phyloP scores from a whole-genome alignment of 2,888 invertebrate genomes.

The Osmoderma eremita region DNA sequence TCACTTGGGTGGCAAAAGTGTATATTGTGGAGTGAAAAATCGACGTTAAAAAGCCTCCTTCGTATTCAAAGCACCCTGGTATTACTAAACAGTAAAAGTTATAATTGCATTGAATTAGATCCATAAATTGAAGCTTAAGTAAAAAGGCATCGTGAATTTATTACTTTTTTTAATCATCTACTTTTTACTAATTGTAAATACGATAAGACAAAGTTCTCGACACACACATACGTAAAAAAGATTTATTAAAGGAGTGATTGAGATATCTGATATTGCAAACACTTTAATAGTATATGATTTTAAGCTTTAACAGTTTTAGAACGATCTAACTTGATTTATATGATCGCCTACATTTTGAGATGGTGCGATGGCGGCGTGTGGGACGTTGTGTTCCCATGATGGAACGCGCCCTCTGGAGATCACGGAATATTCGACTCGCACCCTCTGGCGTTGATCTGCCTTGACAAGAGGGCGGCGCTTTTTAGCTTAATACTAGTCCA shows the following conservation, averaged over 20 bases:
- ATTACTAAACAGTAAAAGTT: no score
- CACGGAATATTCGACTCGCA: constrained; percentile 47
- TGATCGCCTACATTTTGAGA: constrained; percentile 51
- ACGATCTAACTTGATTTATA: constrained; percentile 53
- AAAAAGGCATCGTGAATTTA: no score
- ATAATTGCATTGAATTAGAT: no score
- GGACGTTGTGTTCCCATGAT: constrained; percentile 52
- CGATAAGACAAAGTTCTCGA: constrained; percentile 7
- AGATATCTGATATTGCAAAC: constrained; percentile 53
- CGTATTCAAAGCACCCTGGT: no score
- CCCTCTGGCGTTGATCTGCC: constrained; percentile 40
- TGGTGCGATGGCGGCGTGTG: constrained; percentile 52
- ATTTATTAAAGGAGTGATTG: constrained; percentile 50
- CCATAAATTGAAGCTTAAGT: no score
- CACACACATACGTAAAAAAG: constrained; percentile 36
- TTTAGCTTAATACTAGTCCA: constrained; percentile 37
- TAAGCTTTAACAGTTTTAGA: constrained; percentile 53
- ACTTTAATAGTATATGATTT: constrained; percentile 52
- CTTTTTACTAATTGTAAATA: constrained; percentile 12
- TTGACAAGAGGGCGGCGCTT: constrained; percentile 45
- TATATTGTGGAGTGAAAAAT: no score
- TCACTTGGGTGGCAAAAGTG: no score
- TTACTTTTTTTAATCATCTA: neutral
- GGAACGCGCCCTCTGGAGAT: constrained; percentile 50
- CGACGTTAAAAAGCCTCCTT: no score